Evolutionary conservation across 2,888 invertebrate genomes (phyloP).

Genomic region (Oscheius sp.): DNA sequence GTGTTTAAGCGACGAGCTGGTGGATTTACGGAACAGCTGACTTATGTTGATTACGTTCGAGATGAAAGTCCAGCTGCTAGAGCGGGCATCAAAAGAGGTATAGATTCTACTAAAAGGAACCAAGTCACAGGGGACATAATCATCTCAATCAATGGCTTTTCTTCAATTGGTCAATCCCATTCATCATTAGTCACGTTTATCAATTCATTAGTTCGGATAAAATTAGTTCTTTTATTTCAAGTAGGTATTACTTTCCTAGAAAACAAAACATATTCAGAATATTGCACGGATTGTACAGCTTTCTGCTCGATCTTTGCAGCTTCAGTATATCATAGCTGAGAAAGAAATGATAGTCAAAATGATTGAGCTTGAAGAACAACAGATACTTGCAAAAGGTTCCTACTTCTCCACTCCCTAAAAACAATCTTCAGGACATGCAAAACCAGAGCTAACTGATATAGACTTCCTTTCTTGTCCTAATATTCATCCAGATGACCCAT

Average conservation of each 20-base stretch:
- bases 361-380: constrained; percentile 35
- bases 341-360: constrained; percentile 41
- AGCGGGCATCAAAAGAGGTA: constrained; percentile 90
- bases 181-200: constrained; percentile 47
- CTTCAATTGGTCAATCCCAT: constrained; percentile 43
- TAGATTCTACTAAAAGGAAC: background rate
- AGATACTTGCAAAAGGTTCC: background rate
- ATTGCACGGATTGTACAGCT: constrained; percentile 92
- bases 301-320: constrained; percentile 84
- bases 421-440: too few relatives aligned
- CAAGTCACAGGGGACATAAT: constrained; percentile 45
- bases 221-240: constrained; percentile 44
- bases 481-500: background rate
- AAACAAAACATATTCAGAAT: constrained; percentile 76
- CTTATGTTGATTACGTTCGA: constrained; percentile 95
- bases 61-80: constrained; percentile 88
- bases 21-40: constrained; percentile 92
- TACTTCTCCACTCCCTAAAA: too few relatives aligned
- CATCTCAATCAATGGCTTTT: constrained; percentile 49
- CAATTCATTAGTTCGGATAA: constrained; percentile 38
- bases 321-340: constrained; percentile 41
- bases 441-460: background rate
- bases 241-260: background rate
- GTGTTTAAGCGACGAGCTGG: constrained; percentile 94
- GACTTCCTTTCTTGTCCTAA: background rate